These are phyloP conservation scores for Rhagium mordax DNA, from an alignment of 2,888 invertebrate genomes.

Conservation along the genomic window DNA sequence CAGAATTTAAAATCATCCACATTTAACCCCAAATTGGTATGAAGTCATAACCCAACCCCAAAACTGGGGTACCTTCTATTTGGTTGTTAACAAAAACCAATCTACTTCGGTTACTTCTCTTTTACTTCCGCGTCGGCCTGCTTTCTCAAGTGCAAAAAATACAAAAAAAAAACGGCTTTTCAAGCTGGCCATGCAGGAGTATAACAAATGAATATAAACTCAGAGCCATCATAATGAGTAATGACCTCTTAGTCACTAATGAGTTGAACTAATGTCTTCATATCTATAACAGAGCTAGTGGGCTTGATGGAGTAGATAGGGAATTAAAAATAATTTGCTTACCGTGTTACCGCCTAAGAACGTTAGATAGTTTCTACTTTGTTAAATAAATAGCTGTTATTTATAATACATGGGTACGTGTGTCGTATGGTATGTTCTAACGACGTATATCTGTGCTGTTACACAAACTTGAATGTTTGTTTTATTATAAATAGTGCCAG, in stretches of 20 bases:
- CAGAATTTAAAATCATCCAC: too few species aligned
- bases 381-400: constrained; percentile 15
- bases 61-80: too few species aligned
- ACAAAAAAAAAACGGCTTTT: not conserved
- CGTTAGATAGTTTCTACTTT: not conserved
- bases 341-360: constrained; percentile 10
- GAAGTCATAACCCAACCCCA: too few species aligned
- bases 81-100: too few species aligned
- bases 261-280: constrained; percentile 63
- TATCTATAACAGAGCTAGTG: constrained; percentile 52
- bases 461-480: not conserved
- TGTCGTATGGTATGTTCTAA: not conserved
- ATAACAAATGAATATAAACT: constrained; percentile 16
- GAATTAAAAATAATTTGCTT: constrained; percentile 27
- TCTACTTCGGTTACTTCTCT: too few species aligned
- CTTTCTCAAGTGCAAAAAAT: not conserved
- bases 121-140: not conserved
- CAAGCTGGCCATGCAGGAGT: not conserved
- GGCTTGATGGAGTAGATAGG: constrained; percentile 10
- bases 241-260: constrained; percentile 59
- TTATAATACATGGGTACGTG: not conserved
- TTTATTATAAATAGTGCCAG: not conserved
- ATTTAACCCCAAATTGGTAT: too few species aligned
- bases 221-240: constrained; percentile 53
- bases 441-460: not conserved